These are phyloP conservation scores for Mastigias papua DNA, from an alignment of 30 jellyfish, hydroid and myxozoan genomes.

Conservation along the genomic window DNA sequence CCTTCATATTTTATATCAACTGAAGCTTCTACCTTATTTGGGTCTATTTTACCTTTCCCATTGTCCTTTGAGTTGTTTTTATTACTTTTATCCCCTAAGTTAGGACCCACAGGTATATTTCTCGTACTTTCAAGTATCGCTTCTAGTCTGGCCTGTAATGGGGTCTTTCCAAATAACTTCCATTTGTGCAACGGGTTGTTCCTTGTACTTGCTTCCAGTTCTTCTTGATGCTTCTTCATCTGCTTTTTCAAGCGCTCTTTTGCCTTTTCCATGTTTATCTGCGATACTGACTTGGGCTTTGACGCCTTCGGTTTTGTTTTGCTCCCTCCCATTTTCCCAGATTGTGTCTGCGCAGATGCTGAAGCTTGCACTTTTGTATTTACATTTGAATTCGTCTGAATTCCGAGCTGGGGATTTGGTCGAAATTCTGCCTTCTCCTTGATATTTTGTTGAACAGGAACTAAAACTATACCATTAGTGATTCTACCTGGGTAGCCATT, in stretches of 20 bases:
- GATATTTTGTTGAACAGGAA: not conserved
- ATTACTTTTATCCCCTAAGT: not conserved
- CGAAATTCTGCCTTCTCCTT: slow-evolving; percentile 6
- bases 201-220: slow-evolving; percentile 15
- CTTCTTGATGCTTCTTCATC: not conserved
- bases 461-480: not conserved
- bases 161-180: slow-evolving; percentile 46
- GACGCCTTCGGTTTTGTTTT: not conserved
- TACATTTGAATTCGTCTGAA: slow-evolving; percentile 23
- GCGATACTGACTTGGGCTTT: slow-evolving; percentile 16
- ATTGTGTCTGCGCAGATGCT: slow-evolving; percentile 6
- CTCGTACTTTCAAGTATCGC: slow-evolving; percentile 16
- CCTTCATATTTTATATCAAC: slow-evolving; percentile 41
- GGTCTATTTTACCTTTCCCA: not conserved
- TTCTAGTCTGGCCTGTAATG: slow-evolving; percentile 43
- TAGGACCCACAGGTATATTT: slow-evolving; percentile 10
- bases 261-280: slow-evolving; percentile 9
- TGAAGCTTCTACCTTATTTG: slow-evolving; percentile 37
- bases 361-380: slow-evolving; percentile 29
- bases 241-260: slow-evolving; percentile 6
- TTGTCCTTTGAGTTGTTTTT: not conserved
- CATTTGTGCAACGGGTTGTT: slow-evolving; percentile 33
- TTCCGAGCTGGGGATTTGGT: slow-evolving; percentile 36
- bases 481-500: not conserved
- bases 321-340: not conserved